These are phyloP conservation scores for Nycteola revayana DNA, from an alignment of 2,888 invertebrate genomes.

Conservation along the genomic window DNA sequence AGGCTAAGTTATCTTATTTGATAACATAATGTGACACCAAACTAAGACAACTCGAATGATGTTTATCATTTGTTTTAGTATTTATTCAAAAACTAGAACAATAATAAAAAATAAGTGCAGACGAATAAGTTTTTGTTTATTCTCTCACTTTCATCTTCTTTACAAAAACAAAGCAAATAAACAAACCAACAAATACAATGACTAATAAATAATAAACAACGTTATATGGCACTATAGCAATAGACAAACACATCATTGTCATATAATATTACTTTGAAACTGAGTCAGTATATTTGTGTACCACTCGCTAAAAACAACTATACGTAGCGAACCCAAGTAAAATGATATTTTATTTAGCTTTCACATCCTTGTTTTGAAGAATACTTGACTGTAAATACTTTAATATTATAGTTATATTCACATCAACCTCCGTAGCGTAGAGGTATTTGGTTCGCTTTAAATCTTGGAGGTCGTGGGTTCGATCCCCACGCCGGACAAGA, in stretches of 20 bases:
- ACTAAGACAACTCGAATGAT: too few species aligned
- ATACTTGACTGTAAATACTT: too few species aligned
- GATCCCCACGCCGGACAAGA: too few species aligned
- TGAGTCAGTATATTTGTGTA: constrained; percentile 17
- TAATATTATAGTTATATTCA: too few species aligned
- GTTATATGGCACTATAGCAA: neutral
- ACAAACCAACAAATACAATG: constrained; percentile 1
- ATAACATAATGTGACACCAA: too few species aligned
- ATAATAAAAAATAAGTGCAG: too few species aligned
- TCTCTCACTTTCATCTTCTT: neutral
- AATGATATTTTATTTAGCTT: constrained; percentile 22
- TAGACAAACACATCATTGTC: constrained; percentile 11
- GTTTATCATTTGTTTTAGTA: too few species aligned
- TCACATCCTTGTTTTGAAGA: constrained; percentile 1
- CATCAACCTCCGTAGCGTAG: too few species aligned
- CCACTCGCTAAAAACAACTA: constrained; percentile 17
- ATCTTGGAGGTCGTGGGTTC: too few species aligned
- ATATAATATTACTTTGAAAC: constrained; percentile 6
- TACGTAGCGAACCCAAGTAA: constrained; percentile 5
- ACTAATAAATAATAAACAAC: constrained; percentile 8
- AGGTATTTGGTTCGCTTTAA: too few species aligned
- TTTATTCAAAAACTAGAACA: too few species aligned
- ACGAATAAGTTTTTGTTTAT: neutral
- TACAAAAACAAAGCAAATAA: constrained; percentile 5
- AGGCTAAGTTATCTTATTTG: too few species aligned